Evolutionary conservation across 2,797 vertebrate genomes (phyloP), one percentile per base, ranked within the genome.

Genomic region (Geotrypetes seraphini): DNA sequence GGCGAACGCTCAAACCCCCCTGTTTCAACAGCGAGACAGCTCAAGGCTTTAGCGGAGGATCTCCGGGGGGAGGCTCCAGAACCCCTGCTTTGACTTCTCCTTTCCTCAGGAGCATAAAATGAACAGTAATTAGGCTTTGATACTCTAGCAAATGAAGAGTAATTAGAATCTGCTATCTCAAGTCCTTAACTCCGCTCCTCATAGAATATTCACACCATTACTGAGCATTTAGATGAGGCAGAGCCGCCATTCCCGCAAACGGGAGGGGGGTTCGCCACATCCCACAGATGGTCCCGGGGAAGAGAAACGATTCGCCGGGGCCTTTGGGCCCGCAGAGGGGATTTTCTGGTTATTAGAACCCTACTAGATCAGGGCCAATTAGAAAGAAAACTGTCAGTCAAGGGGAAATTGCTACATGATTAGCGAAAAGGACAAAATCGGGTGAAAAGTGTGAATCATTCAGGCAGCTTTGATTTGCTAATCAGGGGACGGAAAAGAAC

Each of bases 311-410:
- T 92, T 91, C 83, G 83, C 79, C 78, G 78, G 82, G 87, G 90
- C 90, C 89, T 84, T 79, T 84, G 86, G 88, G 88, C 88, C 89
- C 92, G 89, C 93, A 89, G 89, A 97, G 91, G 91, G 92, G 92
- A 95, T 97, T 97, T 98, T 91, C 88, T 96, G 91, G 92, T 95
- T 97, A 96, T 97, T 97, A 96, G 91, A 97, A 92, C 90, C 84
- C 87, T 78, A 84, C 91, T 90, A 96, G 91, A 97, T 97, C 91
- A 96, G 94, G 90, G 88, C 95, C 95, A 98, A 98, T 98, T 98
- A 98, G 95, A 95, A 92, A 94, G 91, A 94, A 97, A 95, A 96
- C 90, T 96, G 95, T 97, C 95, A 97, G 93, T 97, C 95, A 96
- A 90, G 90, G 85, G 88, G 90, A 93, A 93, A 91, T 92, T 87